These are phyloP conservation scores for Cyprinella venusta DNA, from an alignment of 2,797 vertebrate genomes.

Conservation along the genomic window DNA sequence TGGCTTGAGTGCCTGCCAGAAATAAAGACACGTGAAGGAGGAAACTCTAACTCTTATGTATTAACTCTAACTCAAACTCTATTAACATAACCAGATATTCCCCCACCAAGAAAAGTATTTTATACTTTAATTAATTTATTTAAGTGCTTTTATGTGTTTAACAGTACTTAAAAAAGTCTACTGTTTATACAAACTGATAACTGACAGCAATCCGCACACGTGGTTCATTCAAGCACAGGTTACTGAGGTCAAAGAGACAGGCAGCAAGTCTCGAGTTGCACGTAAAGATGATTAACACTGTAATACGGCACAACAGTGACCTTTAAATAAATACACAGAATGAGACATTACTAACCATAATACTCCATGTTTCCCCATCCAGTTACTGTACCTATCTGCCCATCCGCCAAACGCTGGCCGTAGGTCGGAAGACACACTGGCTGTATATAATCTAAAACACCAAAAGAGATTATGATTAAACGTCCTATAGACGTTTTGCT, in stretches of 20 bases:
- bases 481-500: too few relatives aligned
- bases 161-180: not conserved
- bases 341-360: slow-evolving; percentile 77
- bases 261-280: not conserved
- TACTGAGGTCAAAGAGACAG: slow-evolving; percentile 34
- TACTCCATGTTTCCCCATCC: slow-evolving; percentile 92
- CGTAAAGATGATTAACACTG: slow-evolving; percentile 8
- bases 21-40: not conserved
- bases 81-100: not conserved
- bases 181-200: not conserved
- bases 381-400: slow-evolving; percentile 87
- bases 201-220: not conserved
- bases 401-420: slow-evolving; percentile 83
- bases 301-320: not conserved
- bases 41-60: too few relatives aligned
- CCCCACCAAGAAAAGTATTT: not conserved
- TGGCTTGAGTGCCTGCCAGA: slow-evolving; percentile 81
- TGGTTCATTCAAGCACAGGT: not conserved
- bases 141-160: not conserved
- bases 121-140: not conserved
- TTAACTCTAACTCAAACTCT: too few relatives aligned
- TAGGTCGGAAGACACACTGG: slow-evolving; percentile 88
- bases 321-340: not conserved
- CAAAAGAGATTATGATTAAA: not conserved
- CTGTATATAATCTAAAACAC: slow-evolving; percentile 84